Evolutionary conservation across 2,797 vertebrate species (phyloP).

Genomic region (Intellagama lesueurii): DNA sequence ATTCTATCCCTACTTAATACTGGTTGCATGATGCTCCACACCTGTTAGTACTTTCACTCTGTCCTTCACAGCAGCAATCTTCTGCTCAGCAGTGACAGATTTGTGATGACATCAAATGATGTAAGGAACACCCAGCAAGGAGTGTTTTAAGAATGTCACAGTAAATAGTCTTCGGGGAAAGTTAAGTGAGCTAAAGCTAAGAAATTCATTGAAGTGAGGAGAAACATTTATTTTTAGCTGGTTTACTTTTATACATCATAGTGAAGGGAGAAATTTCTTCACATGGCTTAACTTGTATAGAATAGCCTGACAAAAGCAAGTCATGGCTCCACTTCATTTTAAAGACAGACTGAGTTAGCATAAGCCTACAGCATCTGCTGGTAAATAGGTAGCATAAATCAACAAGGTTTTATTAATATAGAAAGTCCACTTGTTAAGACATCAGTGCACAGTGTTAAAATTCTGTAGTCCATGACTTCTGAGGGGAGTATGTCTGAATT

Average conservation of each 20-base stretch:
- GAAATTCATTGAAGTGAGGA: constrained; percentile 59
- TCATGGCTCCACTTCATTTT: constrained; percentile 30
- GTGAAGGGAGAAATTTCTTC: constrained; percentile 33
- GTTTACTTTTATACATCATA: constrained; percentile 36
- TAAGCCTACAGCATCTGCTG: constrained; percentile 2
- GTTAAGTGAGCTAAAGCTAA: constrained; percentile 42
- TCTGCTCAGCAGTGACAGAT: constrained; percentile 50
- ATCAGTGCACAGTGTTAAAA: neutral
- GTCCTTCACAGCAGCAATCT: constrained; percentile 28
- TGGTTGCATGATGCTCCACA: constrained; percentile 10
- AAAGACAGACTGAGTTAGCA: constrained; percentile 22
- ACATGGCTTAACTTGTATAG: constrained; percentile 20
- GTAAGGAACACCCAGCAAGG: constrained; percentile 47
- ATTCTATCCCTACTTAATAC: neutral
- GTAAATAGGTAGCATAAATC: neutral
- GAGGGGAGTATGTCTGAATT: neutral
- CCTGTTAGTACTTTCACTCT: constrained; percentile 50
- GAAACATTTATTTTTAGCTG: constrained; percentile 55
- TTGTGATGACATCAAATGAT: constrained; percentile 65
- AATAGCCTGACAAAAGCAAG: constrained; percentile 46
- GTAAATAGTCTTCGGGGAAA: constrained; percentile 56
- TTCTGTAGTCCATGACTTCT: neutral
- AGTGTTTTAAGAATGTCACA: constrained; percentile 60
- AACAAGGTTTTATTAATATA: neutral
- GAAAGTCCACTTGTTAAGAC: neutral